Base-by-base conservation (phyloP, 2,888 invertebrate species). In the Folsomia manolachei region DNA sequence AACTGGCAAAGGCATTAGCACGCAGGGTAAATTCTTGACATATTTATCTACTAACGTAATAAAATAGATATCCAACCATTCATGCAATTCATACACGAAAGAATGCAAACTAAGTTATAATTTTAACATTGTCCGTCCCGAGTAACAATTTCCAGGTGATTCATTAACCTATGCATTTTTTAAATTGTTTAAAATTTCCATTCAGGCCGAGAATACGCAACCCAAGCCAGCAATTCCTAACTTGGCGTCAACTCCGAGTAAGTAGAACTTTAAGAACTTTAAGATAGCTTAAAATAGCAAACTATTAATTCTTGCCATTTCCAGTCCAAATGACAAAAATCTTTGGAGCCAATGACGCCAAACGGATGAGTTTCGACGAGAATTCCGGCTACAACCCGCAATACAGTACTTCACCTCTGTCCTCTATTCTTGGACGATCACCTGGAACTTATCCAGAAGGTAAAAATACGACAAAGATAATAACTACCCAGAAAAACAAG, bases 351-450 rank as follows among this genome's bases (percentile, higher is more conserved):
- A 70, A 73, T 27, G 74, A 74, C 21, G 71, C 74, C 1, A 74
- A 74, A 27, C 25, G 71, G n/a, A 74, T 74, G 74, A 74, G 74
- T 68, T 74, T 74, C 60, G 74, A 74, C 61, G 74, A 70, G 26
- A 74, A 69, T 21, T 27, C 71, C 64, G 66, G 51, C 51, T 14
- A 51, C 51, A 51, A 69, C 14, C 68, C 25, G 14, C 39, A 69
- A 51, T 74, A 73, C 63, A 52, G 26, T n/a, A 39, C 63, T 27
- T 67, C 71, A 1, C 71, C 71, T 2, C 39, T 64, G n/a, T 64
- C 66, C 4, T 67, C 71, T 18, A 27, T 71, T 7, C 26, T 71
- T 18, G 61, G 69, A 4, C 68, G 56, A 51, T 71, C 70, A 1
- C 71, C 73, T 0, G 51, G 62, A 26, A 25, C 70, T n/a, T n/a